These are phyloP conservation scores for Campylomormyrus tamandua DNA, from an alignment of 2,113 vertebrate species.

Conservation along the genomic window DNA sequence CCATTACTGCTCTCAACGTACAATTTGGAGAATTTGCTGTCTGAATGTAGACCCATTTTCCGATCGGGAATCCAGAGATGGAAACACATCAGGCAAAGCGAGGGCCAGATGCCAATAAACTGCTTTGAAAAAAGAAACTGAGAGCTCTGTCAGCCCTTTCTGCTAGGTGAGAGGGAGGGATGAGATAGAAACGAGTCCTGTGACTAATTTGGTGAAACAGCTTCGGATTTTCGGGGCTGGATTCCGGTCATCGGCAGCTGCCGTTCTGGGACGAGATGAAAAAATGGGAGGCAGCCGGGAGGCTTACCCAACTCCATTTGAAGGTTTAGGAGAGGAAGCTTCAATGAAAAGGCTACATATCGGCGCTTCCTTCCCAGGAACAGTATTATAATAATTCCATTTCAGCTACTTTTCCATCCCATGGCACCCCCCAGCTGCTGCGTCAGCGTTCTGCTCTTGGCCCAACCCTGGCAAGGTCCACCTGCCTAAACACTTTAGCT, in stretches of 20 bases:
- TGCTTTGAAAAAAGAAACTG: background rate
- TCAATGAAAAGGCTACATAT: slow-evolving; percentile 8
- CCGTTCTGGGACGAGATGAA: background rate
- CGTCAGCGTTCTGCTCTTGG: background rate
- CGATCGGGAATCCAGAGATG: slow-evolving; percentile 7
- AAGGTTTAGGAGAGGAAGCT: slow-evolving; percentile 4
- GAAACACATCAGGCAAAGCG: background rate
- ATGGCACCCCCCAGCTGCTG: background rate
- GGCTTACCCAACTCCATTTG: slow-evolving; percentile 10
- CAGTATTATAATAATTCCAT: slow-evolving; percentile 1
- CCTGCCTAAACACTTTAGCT: background rate
- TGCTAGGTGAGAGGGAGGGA: background rate
- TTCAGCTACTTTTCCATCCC: slow-evolving; percentile 9
- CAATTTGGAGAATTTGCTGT: slow-evolving; percentile 16
- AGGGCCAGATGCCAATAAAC: background rate
- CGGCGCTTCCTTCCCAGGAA: background rate
- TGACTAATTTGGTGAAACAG: slow-evolving; percentile 1
- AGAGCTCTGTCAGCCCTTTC: background rate
- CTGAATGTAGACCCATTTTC: slow-evolving; percentile 1
- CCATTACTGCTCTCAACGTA: slow-evolving; percentile 29
- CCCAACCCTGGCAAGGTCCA: background rate
- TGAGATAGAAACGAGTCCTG: background rate
- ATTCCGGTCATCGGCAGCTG: background rate
- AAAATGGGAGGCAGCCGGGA: background rate
- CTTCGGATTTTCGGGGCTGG: background rate